phyloP scores from a whole-genome alignment of 2,888 invertebrate genomes.

The Nemotelus pantherinus region DNA sequence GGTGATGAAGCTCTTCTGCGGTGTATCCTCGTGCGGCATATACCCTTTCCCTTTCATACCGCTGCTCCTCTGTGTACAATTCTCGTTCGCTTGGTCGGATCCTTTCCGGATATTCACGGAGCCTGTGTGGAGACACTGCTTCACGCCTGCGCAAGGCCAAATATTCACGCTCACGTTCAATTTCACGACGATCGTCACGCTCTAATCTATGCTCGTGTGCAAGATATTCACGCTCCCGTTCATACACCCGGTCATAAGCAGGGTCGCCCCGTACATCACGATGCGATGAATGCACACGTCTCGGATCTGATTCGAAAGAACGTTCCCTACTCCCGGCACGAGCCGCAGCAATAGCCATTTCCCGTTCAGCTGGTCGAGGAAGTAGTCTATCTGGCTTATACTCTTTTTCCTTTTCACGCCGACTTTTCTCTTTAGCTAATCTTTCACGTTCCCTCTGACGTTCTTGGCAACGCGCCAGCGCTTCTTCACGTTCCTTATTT shows the following conservation, averaged over 20 bases:
- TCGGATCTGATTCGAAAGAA: conserved; percentile 54
- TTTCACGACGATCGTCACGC: conserved; percentile 58
- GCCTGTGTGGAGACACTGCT: conserved; percentile 55
- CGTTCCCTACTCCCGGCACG: conserved; percentile 61
- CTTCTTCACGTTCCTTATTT: conserved; percentile 73
- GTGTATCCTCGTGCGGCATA: conserved; percentile 39
- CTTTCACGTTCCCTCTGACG: conserved; percentile 69
- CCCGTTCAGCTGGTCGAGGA: conserved; percentile 72
- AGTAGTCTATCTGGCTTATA: conserved; percentile 69
- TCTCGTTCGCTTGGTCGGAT: conserved; percentile 54
- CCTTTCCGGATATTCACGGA: conserved; percentile 55
- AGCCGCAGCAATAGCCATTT: conserved; percentile 70
- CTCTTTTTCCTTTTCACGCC: conserved; percentile 67
- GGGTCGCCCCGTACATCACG: conserved; percentile 45
- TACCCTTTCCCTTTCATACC: conserved; percentile 51
- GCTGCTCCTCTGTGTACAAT: conserved; percentile 61
- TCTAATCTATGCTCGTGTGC: conserved; percentile 58
- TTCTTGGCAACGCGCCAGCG: conserved; percentile 73
- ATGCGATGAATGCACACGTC: conserved; percentile 46
- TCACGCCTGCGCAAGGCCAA: conserved; percentile 57
- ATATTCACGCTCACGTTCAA: conserved; percentile 57
- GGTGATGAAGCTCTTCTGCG: conserved; percentile 57
- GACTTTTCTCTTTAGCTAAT: conserved; percentile 63
- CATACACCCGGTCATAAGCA: conserved; percentile 53
- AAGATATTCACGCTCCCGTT: conserved; percentile 55